Evolutionary conservation across 2,888 invertebrate species (phyloP).

Genomic region (Sipha maydis): DNA sequence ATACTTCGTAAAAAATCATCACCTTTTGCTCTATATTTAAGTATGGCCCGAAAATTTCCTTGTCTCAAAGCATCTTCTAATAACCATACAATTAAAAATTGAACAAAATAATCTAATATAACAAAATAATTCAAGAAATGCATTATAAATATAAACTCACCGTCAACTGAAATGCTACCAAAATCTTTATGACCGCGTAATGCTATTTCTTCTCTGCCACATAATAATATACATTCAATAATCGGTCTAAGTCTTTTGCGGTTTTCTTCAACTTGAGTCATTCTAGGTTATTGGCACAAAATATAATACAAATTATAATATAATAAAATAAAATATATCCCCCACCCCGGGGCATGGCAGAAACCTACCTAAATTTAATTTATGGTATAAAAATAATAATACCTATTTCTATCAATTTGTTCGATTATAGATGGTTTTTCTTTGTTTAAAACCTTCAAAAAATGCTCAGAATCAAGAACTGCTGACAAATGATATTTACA

Average conservation of each 20-base stretch:
- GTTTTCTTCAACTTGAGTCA: slow-evolving; percentile 5
- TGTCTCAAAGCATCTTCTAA: slow-evolving; percentile 10
- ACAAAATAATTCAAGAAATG: background rate
- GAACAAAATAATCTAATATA: background rate
- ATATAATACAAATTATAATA: too few species aligned
- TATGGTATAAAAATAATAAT: slow-evolving; percentile 17
- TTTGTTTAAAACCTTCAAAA: slow-evolving; percentile 22
- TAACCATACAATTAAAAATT: slow-evolving; percentile 4
- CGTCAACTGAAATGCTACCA: background rate
- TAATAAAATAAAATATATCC: slow-evolving; percentile 1
- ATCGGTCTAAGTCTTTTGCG: slow-evolving; percentile 5
- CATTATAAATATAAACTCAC: slow-evolving; percentile 5
- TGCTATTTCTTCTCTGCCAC: background rate
- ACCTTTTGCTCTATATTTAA: slow-evolving; percentile 22
- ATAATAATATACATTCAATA: slow-evolving; percentile 19
- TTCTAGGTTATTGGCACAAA: slow-evolving; percentile 14
- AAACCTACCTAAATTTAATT: slow-evolving; percentile 8
- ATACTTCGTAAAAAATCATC: slow-evolving; percentile 12
- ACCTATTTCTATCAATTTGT: slow-evolving; percentile 25
- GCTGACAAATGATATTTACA: slow-evolving; percentile 30
- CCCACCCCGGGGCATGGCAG: slow-evolving; percentile 19
- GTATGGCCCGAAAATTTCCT: slow-evolving; percentile 13
- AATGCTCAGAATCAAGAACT: slow-evolving; percentile 31
- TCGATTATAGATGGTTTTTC: slow-evolving; percentile 25
- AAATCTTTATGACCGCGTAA: slow-evolving; percentile 25